Evolutionary conservation across 2,888 invertebrate genomes (phyloP), one percentile per base, ranked within the genome.

Genomic region (Platynereis dumerilii): DNA sequence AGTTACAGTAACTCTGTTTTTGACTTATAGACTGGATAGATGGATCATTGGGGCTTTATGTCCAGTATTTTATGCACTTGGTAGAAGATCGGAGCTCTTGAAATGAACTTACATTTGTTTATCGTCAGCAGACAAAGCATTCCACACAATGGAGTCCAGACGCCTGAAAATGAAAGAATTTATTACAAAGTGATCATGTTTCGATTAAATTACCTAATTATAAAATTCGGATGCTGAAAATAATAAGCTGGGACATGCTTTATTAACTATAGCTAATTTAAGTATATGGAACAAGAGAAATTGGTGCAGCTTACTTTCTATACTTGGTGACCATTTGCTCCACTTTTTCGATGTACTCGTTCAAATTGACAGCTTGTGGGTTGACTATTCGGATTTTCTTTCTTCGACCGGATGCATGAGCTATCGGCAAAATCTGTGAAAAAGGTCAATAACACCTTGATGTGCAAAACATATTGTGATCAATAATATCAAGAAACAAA

Each of bases 381-480:
- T 82, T 82, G 60, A 83, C 77, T 34, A 83, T 73, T 17, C 74
- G 74, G 22, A 82, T 74, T 28, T 74, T 62, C 58, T 72, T 72
- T 26, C 71, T 69, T 28, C 72, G 64, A 45, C 72, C 74, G 2
- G 77, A 75, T 27, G 78, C 76, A 72, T 81, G 79, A 24, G 80
- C 82, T 15, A 82, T 70, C 5, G 83, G 82, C 58, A 83, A 62
- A n/a, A 81, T 73, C 82, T 82, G 73, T 2, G 65, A 64, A 45
- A 58, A 22, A 53, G 5, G 26, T 10, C 3, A 22, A 22, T 10
- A 55, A 27, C 22, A n/a, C 20, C 20, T 12, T 52, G 12, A 12
- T 52, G 20, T 52, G 10, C 20, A 15, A n/a, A 17, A 52, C 53
- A 52, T 22, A 52, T 22, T 52, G 7, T 3, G 3, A 52, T 20